Evolutionary conservation across 2,888 invertebrate species (phyloP).

Genomic region (Rhimphoctona megacephalus): DNA sequence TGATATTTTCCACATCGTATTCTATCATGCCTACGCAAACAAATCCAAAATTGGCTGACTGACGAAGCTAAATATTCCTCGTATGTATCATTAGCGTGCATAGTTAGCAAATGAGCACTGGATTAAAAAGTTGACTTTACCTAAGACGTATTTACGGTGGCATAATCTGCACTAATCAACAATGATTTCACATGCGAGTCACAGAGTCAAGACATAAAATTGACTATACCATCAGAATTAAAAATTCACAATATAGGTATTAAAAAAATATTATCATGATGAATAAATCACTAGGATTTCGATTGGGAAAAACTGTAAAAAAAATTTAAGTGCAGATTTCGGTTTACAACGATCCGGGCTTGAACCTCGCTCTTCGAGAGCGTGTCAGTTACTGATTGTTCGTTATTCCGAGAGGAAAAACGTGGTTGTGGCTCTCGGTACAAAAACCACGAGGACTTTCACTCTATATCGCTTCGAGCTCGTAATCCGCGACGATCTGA

Average conservation of each 20-base stretch:
- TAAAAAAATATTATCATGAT: neutral
- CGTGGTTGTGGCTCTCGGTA: constrained; percentile 29
- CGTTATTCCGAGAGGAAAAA: constrained; percentile 41
- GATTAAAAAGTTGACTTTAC: neutral
- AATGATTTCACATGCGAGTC: neutral
- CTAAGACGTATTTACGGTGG: neutral
- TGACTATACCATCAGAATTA: too few species aligned
- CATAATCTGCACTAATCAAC: neutral
- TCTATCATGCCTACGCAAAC: neutral
- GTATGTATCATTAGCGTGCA: neutral
- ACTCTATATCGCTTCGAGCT: constrained; percentile 53
- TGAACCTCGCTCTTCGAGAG: constrained; percentile 58
- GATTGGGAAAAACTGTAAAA: neutral
- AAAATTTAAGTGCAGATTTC: neutral
- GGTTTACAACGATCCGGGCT: neutral
- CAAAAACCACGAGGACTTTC: constrained; percentile 67
- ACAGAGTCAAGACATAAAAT: neutral
- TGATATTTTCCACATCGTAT: neutral
- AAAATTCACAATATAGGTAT: neutral
- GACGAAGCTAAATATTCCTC: neutral
- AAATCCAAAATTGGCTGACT: neutral
- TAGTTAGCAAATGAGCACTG: neutral
- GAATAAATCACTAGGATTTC: neutral
- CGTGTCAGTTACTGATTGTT: constrained; percentile 61
- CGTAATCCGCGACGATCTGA: constrained; percentile 68